These are phyloP conservation scores for Petrolisthes manimaculis DNA, from an alignment of 2,888 invertebrate genomes.

Conservation along the genomic window DNA sequence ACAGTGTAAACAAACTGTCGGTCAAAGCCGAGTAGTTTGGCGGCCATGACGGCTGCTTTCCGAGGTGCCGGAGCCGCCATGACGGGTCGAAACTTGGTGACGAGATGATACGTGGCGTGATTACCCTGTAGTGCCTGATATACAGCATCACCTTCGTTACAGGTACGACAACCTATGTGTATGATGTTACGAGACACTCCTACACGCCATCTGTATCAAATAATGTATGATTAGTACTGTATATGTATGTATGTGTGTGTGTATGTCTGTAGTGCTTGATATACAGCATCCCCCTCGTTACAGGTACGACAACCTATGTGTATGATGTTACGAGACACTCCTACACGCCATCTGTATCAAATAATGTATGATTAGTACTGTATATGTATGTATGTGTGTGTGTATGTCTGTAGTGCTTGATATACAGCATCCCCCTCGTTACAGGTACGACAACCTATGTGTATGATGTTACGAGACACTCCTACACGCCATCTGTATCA, in stretches of 20 bases:
- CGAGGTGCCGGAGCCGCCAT: slow-evolving; percentile 23
- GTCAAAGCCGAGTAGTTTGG: slow-evolving; percentile 40
- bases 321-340: no score
- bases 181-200: slow-evolving; percentile 39
- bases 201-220: slow-evolving; percentile 48
- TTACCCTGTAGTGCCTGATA: slow-evolving; percentile 32
- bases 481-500: slow-evolving; percentile 23
- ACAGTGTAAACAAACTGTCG: slow-evolving; percentile 35
- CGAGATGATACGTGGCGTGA: slow-evolving; percentile 31
- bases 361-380: no score
- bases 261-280: slow-evolving; percentile 30
- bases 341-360: slow-evolving; percentile 24
- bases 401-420: slow-evolving; percentile 30
- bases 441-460: slow-evolving; percentile 20
- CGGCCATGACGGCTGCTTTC: slow-evolving; percentile 39
- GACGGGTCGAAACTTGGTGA: slow-evolving; percentile 36
- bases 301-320: slow-evolving; percentile 19
- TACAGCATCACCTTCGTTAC: slow-evolving; percentile 41
- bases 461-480: no score
- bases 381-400: no score
- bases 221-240: no score
- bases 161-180: slow-evolving; percentile 42
- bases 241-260: no score
- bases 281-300: slow-evolving; percentile 37
- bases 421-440: slow-evolving; percentile 37